Evolutionary conservation across 2,113 vertebrate species (phyloP), one percentile per base, ranked within the genome.

Genomic region (Corynorhinus townsendii): DNA sequence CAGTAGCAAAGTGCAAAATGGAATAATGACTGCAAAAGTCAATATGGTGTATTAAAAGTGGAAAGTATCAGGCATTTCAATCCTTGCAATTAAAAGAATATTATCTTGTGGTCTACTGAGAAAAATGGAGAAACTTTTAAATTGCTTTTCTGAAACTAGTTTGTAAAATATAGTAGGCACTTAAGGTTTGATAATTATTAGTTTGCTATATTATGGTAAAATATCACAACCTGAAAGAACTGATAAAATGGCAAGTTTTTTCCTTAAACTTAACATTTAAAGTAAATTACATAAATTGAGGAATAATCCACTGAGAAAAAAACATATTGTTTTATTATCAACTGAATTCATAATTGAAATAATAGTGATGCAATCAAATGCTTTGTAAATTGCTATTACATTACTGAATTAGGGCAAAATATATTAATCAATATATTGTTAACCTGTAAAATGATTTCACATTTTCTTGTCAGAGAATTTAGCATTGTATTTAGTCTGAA

Each of bases 111-210:
- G n/a, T 73, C 79, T 79, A 12, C 0, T 12, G 85, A 95, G 75
- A 73, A 95, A 89, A 14, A 28, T 38, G 16, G 81, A 94, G 16
- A 24, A 59, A 86, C 5, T 83, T 88, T 80, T 73, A 96, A 97
- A 97, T 93, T 71, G 62, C 71, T 96, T 97, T 97, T 96, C 59
- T 94, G 77, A 93, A 98, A 85, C 12, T 90, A 93, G 96, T 97
- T 97, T 97, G 35, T 3, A 3, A 96, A 47, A 75, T 26, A 62
- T 62, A 96, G 84, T 95, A 82, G 11, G 28, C 86, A 97, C 94
- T 91, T 69, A 71, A 97, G 28, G 59, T 85, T 96, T 96, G 91
- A 43, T 66, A 84, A 68, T 97, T 97, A 97, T 96, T 96, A 79
- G 45, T 94, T 87, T 96, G 68, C 86, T 97, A 52, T 71, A 43